These are phyloP conservation scores for Tragelaphus strepsiceros DNA, from an alignment of 2,113 vertebrate genomes.

Conservation along the genomic window DNA sequence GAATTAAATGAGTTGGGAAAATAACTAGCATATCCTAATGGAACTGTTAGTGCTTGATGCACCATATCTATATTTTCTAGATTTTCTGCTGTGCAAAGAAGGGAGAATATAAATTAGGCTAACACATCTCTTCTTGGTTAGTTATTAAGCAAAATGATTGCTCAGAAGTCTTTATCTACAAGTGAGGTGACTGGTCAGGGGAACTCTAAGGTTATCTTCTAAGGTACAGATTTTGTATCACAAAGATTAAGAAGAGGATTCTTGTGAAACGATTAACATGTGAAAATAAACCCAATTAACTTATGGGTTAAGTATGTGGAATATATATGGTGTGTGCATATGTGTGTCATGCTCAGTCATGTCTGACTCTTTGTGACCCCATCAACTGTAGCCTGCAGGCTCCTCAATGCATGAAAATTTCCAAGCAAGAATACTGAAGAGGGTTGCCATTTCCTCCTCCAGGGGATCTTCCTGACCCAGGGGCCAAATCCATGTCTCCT, in stretches of 20 bases:
- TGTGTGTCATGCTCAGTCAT: background rate
- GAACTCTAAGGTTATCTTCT: background rate
- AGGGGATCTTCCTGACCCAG: background rate
- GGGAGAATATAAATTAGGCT: background rate
- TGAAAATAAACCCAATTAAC: background rate
- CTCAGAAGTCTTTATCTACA: background rate
- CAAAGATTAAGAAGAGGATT: background rate
- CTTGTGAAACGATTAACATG: background rate
- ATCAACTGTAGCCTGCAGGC: background rate
- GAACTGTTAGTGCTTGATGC: background rate
- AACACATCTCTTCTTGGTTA: background rate
- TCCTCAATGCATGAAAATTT: background rate
- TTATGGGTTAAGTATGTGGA: background rate
- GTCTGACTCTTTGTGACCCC: background rate
- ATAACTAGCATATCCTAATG: background rate
- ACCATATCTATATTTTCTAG: background rate
- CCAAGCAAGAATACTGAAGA: background rate
- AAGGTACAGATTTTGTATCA: background rate
- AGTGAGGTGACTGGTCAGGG: background rate
- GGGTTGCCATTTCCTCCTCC: background rate
- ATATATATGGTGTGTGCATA: fast-evolving
- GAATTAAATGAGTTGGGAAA: background rate
- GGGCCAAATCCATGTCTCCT: background rate
- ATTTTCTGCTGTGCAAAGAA: background rate
- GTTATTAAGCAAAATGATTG: background rate